Evolutionary conservation across 2,113 vertebrate species (phyloP).

Genomic region (Natator depressus): DNA sequence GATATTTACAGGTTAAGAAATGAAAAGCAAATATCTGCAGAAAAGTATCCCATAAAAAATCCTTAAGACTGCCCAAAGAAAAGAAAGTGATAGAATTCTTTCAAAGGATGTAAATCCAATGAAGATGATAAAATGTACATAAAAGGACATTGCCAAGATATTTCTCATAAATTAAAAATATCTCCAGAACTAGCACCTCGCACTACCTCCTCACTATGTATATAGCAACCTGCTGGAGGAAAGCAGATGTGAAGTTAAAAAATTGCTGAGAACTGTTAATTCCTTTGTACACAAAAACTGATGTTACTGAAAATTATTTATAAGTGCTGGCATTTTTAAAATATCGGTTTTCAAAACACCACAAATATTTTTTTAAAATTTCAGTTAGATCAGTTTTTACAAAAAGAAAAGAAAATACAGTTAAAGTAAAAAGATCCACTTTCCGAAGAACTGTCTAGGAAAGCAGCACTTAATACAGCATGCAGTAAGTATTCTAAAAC

Average conservation of each 20-base stretch:
- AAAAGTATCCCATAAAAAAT: not conserved
- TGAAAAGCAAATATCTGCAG: not conserved
- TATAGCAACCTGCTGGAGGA: not conserved
- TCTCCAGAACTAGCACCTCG: not conserved
- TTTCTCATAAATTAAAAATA: not conserved
- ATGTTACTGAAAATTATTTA: not conserved
- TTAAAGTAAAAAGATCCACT: not conserved
- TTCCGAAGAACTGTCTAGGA: not conserved
- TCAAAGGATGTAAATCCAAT: not conserved
- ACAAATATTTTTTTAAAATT: not conserved
- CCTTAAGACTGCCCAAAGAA: not conserved
- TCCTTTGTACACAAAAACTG: not conserved
- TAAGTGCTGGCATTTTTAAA: not conserved
- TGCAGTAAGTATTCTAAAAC: not conserved
- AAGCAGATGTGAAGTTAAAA: not conserved
- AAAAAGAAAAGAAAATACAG: not conserved
- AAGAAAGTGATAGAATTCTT: not conserved
- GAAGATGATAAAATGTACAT: not conserved
- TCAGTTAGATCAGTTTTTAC: not conserved
- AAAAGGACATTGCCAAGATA: rapidly evolving
- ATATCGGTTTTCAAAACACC: not conserved
- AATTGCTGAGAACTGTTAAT: not conserved
- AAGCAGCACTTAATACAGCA: not conserved
- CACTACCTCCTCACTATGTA: not conserved
- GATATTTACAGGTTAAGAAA: not conserved